Evolutionary conservation across 2,797 vertebrate species (phyloP), one percentile per base, ranked within the genome.

Genomic region (Amphiprion clarkii): DNA sequence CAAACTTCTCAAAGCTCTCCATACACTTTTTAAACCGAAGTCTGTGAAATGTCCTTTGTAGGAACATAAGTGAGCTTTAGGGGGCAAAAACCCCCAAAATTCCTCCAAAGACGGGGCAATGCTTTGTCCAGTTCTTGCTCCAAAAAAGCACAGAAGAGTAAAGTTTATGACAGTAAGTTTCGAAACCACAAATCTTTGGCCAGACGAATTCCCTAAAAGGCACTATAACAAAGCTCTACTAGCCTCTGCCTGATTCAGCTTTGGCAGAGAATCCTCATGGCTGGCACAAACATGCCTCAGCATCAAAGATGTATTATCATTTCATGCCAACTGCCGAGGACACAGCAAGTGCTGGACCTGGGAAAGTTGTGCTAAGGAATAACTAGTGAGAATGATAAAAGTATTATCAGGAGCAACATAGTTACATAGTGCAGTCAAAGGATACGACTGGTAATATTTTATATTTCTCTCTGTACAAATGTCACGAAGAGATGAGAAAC

Each of bases 241-340:
- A 62, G 67, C 60, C 56, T 74, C 72, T 75, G 68, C 54, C 70
- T 78, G 77, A 74, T 81, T 78, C 81, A 64, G 70, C 54, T 42
- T 79, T 79, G 82, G 86, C 83, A 77, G 69, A 3, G n/a, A 66
- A 70, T 42, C 27, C 40, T 70, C 48, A 46, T 3, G 25, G 67
- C 44, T 87, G 75, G 86, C 83, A 83, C 44, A 60, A 52, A 68
- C 74, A 59, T 9, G 49, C 48, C 27, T 79, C 52, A 25, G 68
- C 82, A 82, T 82, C 78, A 85, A 78, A 71, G 48, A 81, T 68
- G 54, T 70, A 83, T 76, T 53, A 71, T 79, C 63, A 7, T 51
- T 67, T 46, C 42, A 63, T n/a, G 57, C 51, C 65, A 78, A 70
- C 59, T 76, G 72, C 82, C 78, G 72, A 68, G 83, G 76, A 77